phyloP scores from a whole-genome alignment of 2,113 vertebrate genomes.

The Otolemur garnettii region DNA sequence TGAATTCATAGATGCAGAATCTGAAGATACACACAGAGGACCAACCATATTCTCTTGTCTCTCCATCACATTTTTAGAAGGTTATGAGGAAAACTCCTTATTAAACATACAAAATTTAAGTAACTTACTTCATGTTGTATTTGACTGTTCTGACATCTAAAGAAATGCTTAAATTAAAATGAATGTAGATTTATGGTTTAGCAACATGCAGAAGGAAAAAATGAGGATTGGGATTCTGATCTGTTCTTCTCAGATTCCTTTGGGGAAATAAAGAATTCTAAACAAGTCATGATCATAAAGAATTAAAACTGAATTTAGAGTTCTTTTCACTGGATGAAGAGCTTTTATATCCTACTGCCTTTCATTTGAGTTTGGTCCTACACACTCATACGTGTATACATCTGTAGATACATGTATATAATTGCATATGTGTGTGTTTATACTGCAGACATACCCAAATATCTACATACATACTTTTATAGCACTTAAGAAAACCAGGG shows the following conservation, averaged over 20 bases:
- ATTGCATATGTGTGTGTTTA: neutral
- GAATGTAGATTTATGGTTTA: neutral
- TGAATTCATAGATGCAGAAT: neutral
- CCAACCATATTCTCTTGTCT: neutral
- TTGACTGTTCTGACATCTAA: slow-evolving; percentile 38
- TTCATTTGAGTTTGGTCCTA: neutral
- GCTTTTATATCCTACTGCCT: neutral
- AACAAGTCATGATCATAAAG: slow-evolving; percentile 5
- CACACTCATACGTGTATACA: neutral
- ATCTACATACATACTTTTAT: neutral
- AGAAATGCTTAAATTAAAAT: slow-evolving; percentile 39
- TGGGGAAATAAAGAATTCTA: neutral
- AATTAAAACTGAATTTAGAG: slow-evolving; percentile 22
- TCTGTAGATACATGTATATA: too few relatives aligned
- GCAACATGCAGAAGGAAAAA: neutral
- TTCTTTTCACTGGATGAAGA: neutral
- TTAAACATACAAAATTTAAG: neutral
- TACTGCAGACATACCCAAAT: neutral
- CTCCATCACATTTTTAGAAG: neutral
- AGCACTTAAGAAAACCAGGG: neutral
- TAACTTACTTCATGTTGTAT: neutral
- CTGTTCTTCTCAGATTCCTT: neutral
- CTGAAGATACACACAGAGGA: neutral
- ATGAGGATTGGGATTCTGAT: neutral
- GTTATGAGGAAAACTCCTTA: neutral